Percentiles rank a stretch among this genome's conserved stretches.
Evolutionary conservation across 2,113 vertebrate genomes (phyloP).

Genomic region (Solea senegalensis): DNA sequence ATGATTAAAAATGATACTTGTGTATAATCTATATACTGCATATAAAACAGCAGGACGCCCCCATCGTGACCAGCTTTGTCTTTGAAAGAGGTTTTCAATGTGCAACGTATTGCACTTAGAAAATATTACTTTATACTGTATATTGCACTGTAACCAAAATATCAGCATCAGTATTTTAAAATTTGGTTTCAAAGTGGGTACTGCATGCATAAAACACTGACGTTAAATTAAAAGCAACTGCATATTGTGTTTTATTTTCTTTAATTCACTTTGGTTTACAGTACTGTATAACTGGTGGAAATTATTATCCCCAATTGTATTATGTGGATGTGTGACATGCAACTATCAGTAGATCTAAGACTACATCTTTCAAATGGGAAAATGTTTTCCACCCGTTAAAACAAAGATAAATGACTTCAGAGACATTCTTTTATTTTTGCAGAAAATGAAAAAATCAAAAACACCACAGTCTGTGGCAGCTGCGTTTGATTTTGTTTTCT

Average conservation of each 20-base stretch:
- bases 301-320: slow-evolving; percentile 26
- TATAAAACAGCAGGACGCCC: slow-evolving; percentile 11
- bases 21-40: no score
- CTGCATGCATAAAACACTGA: slow-evolving; percentile 52
- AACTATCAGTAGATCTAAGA: slow-evolving; percentile 45
- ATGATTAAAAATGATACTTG: neutral
- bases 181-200: slow-evolving; percentile 34
- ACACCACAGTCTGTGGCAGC: slow-evolving; percentile 35
- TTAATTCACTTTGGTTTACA: slow-evolving; percentile 36
- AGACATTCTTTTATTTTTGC: slow-evolving; percentile 45
- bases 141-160: slow-evolving; percentile 39
- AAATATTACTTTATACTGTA: slow-evolving; percentile 19
- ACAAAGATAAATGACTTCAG: slow-evolving; percentile 30
- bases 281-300: slow-evolving; percentile 36
- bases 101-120: slow-evolving; percentile 44
- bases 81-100: neutral
- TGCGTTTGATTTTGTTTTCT: slow-evolving; percentile 22
- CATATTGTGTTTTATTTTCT: slow-evolving; percentile 22
- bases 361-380: slow-evolving; percentile 37
- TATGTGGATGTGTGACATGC: slow-evolving; percentile 65
- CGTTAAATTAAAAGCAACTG: slow-evolving; percentile 35
- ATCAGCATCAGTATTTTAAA: slow-evolving; percentile 22
- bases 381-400: slow-evolving; percentile 25
- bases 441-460: slow-evolving; percentile 50
- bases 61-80: slow-evolving; percentile 17